Percentiles rank a stretch among this genome's conserved stretches.
These are phyloP conservation scores for Montipora capitata DNA, from an alignment of 92 coral and sea anemone genomes.

Conservation along the genomic window DNA sequence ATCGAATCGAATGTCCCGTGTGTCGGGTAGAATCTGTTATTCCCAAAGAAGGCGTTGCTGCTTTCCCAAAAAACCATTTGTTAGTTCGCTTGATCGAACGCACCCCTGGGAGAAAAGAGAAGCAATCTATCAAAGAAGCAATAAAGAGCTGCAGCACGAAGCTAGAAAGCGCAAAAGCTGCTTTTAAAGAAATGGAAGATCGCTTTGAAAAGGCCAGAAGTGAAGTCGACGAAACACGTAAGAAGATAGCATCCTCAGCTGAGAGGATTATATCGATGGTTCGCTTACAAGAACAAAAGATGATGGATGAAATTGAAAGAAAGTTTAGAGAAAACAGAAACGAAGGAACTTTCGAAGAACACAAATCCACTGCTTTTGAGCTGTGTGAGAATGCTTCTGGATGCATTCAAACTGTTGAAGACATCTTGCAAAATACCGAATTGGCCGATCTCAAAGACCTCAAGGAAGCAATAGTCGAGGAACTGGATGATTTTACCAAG, in stretches of 20 bases:
- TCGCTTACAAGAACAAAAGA: slow-evolving; percentile 35
- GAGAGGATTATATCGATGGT: slow-evolving; percentile 35
- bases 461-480: slow-evolving; percentile 45
- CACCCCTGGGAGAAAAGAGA: slow-evolving; percentile 72
- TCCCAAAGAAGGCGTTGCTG: slow-evolving; percentile 56
- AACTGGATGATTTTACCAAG: slow-evolving; percentile 24
- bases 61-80: slow-evolving; percentile 65
- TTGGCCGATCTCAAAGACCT: slow-evolving; percentile 45
- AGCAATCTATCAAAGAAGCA: slow-evolving; percentile 33
- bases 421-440: slow-evolving; percentile 37
- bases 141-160: slow-evolving; percentile 45
- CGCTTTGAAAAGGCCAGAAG: slow-evolving; percentile 31
- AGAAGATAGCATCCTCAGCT: slow-evolving; percentile 22
- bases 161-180: slow-evolving; percentile 24
- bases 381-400: slow-evolving; percentile 44
- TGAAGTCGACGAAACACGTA: slow-evolving; percentile 26
- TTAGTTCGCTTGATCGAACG: slow-evolving; percentile 65
- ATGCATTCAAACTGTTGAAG: slow-evolving; percentile 35
- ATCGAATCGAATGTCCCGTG: slow-evolving; percentile 50
- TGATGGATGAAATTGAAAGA: slow-evolving; percentile 41
- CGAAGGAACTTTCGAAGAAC: slow-evolving; percentile 23
- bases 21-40: slow-evolving; percentile 57
- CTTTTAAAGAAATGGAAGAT: slow-evolving; percentile 42
- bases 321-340: slow-evolving; percentile 24
- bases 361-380: slow-evolving; percentile 8